A percentile compares a stretch with the other conserved stretches of the same genome.
These are phyloP conservation scores for Poecilobothrus nobilitatus DNA, from an alignment of 2,888 invertebrate genomes.

Conservation along the genomic window DNA sequence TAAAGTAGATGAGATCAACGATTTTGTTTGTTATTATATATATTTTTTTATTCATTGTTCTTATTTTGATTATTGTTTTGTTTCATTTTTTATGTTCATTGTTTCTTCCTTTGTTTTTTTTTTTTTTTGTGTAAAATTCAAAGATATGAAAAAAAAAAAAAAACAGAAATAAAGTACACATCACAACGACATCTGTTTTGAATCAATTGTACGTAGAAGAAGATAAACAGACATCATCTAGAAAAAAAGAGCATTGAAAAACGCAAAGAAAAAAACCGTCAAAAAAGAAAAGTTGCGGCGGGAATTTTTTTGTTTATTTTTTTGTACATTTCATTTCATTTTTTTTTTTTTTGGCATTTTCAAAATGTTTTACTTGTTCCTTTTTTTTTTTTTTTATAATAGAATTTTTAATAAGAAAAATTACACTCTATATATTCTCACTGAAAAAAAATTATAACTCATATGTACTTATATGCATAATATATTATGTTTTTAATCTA, in stretches of 20 bases:
- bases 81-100: not conserved
- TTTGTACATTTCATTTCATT: too few relatives aligned
- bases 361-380: not conserved
- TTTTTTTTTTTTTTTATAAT: not conserved
- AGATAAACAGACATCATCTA: not conserved
- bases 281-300: not conserved
- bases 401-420: not conserved
- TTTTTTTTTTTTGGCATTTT: too few relatives aligned
- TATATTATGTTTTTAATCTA: too few relatives aligned
- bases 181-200: not conserved
- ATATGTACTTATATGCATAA: too few relatives aligned
- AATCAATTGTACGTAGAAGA: conserved; percentile 1
- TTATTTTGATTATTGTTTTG: not conserved
- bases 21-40: not conserved
- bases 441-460: too few relatives aligned
- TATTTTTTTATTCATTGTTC: not conserved
- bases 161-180: not conserved
- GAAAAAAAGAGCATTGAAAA: not conserved
- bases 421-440: not conserved
- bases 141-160: not conserved
- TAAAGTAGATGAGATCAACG: too few relatives aligned
- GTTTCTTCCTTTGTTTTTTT: too few relatives aligned
- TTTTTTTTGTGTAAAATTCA: too few relatives aligned
- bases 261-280: not conserved
- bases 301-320: not conserved